Evolutionary conservation across 2,113 vertebrate genomes (phyloP).

Genomic region (Lepidothrix coronata): DNA sequence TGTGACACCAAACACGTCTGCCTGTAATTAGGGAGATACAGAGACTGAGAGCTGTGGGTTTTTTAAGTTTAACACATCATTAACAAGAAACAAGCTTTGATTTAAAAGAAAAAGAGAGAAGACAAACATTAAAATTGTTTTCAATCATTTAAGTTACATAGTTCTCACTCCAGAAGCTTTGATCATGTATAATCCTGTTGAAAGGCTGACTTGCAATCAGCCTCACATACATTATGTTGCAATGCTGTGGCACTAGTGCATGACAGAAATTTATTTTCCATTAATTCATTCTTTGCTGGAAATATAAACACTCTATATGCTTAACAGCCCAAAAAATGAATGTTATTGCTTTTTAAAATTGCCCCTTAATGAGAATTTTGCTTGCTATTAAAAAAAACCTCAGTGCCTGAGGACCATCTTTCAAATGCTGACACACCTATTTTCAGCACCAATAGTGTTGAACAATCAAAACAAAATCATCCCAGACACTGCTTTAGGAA

Average conservation of each 20-base stretch:
- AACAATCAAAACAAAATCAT: conserved; percentile 50
- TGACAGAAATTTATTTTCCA: conserved; percentile 59
- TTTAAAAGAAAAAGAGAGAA: conserved; percentile 7
- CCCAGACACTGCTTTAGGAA: conserved; percentile 20
- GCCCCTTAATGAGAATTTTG: conserved; percentile 57
- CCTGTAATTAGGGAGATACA: not conserved
- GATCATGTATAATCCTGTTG: conserved; percentile 47
- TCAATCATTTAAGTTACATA: conserved; percentile 46
- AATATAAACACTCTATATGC: conserved; percentile 62
- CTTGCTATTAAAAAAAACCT: conserved; percentile 29
- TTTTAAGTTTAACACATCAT: not conserved
- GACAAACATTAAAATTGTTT: conserved; percentile 48
- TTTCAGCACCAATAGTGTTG: conserved; percentile 43
- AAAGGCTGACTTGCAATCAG: conserved; percentile 58
- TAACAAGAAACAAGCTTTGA: conserved; percentile 8
- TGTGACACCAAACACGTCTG: not conserved
- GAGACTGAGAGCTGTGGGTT: not conserved
- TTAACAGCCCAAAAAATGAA: conserved; percentile 62
- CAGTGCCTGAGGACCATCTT: conserved; percentile 30
- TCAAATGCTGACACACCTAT: conserved; percentile 35
- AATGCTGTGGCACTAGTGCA: not conserved
- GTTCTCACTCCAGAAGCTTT: conserved; percentile 50
- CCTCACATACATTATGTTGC: conserved; percentile 34
- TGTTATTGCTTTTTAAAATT: conserved; percentile 55
- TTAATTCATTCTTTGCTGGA: conserved; percentile 57